phyloP scores from a whole-genome alignment of 2,113 vertebrate genomes.

The Rhodinocichla rosea region DNA sequence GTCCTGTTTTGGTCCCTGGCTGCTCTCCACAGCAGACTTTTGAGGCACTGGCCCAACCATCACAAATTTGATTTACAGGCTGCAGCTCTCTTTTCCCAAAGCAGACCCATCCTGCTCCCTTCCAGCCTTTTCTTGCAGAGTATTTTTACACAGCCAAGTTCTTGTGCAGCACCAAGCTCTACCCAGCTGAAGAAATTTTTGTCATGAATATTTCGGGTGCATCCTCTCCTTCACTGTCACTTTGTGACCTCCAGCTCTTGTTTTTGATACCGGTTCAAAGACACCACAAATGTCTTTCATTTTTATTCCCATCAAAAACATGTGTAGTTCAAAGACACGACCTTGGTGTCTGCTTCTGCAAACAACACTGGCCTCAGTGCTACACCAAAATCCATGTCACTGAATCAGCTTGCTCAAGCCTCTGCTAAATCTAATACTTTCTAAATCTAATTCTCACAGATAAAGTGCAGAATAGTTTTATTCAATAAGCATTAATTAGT shows the following conservation, averaged over 20 bases:
- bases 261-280: constrained; percentile 40
- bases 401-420: neutral
- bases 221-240: constrained; percentile 15
- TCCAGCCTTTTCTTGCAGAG: neutral
- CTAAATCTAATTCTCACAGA: constrained; percentile 30
- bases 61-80: neutral
- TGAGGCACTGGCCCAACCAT: neutral
- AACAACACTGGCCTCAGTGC: neutral
- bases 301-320: constrained; percentile 35
- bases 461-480: neutral
- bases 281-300: neutral
- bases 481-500: constrained; percentile 33
- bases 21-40: neutral
- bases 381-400: neutral
- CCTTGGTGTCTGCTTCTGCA: constrained; percentile 24
- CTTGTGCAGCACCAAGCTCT: neutral
- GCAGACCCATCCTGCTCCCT: neutral
- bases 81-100: neutral
- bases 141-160: neutral
- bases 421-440: neutral
- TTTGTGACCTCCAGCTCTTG: constrained; percentile 2
- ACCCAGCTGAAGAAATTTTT: neutral
- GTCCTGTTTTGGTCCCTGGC: neutral
- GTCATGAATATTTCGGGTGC: neutral
- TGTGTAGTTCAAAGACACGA: constrained; percentile 11